Conservation (phyloP, 2,113 vertebrate genomes). For the Chaetura pelagica region DNA sequence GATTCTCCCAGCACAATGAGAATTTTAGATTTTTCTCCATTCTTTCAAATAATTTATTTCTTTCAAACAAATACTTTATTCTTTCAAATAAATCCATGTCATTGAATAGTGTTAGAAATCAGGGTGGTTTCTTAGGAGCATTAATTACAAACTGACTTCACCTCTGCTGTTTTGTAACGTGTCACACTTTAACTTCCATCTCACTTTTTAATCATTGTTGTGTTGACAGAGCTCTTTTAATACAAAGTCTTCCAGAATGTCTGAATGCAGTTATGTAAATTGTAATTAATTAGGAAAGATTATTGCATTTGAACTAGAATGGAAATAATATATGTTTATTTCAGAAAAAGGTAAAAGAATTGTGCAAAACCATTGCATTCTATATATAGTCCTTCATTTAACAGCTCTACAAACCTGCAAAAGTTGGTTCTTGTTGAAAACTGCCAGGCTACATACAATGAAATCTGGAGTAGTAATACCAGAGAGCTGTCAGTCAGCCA, state of each 20-base stretch:
- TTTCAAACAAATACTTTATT: not conserved
- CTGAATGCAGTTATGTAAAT: slow-evolving; percentile 57
- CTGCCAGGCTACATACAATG: slow-evolving; percentile 86
- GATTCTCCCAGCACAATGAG: not conserved
- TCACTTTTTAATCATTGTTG: slow-evolving; percentile 68
- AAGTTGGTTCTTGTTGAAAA: slow-evolving; percentile 85
- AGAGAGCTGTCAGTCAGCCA: slow-evolving; percentile 99
- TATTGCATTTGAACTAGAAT: slow-evolving; percentile 54
- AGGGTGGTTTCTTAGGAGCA: slow-evolving; percentile 6
- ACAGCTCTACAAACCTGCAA: slow-evolving; percentile 81
- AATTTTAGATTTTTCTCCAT: not conserved
- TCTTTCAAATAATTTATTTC: not conserved
- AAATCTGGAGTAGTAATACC: slow-evolving; percentile 91
- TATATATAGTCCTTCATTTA: slow-evolving; percentile 83
- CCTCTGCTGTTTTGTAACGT: not conserved
- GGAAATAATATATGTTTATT: slow-evolving; percentile 79
- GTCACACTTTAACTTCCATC: slow-evolving; percentile 10
- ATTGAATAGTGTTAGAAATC: slow-evolving; percentile 28
- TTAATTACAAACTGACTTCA: slow-evolving; percentile 65
- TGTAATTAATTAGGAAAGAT: slow-evolving; percentile 72
- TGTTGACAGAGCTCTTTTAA: slow-evolving; percentile 52
- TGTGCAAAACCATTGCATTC: slow-evolving; percentile 70
- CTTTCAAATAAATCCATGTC: slow-evolving; percentile 3
- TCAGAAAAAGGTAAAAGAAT: slow-evolving; percentile 75
- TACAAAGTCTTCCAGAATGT: slow-evolving; percentile 64